A percentile compares a stretch with the other conserved stretches of the same genome.
phyloP scores from a whole-genome alignment of 2,113 vertebrate species.

The Bubo blakistoni region DNA sequence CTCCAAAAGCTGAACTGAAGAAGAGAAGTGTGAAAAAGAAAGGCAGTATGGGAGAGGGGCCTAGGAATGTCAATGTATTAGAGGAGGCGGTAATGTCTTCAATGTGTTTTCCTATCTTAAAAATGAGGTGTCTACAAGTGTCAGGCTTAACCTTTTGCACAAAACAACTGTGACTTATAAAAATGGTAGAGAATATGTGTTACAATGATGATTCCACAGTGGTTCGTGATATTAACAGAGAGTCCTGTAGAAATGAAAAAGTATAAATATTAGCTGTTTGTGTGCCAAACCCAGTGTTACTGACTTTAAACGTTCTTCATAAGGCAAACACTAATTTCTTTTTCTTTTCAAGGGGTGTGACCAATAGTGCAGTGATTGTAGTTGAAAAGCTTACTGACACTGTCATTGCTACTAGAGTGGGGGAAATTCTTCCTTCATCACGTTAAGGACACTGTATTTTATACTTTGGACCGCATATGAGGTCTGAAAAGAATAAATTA shows the following conservation, averaged over 20 bases:
- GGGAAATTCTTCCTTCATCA: not conserved
- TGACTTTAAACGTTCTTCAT: not conserved
- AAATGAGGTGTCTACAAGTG: conserved; percentile 14
- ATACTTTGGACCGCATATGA: not conserved
- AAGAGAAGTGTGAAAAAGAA: not conserved
- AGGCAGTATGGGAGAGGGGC: not conserved
- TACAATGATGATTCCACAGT: not conserved
- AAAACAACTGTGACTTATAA: conserved; percentile 1
- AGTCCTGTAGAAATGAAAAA: not conserved
- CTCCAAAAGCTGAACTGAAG: not conserved
- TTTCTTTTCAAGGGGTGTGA: not conserved
- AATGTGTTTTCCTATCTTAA: not conserved
- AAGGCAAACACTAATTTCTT: not conserved
- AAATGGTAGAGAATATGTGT: not conserved
- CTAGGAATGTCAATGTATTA: not conserved
- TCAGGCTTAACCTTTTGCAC: conserved; percentile 17
- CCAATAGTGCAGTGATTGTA: not conserved
- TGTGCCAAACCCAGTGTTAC: not conserved
- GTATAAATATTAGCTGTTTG: not conserved
- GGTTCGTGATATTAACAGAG: not conserved
- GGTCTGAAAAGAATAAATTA: not conserved
- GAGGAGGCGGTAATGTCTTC: conserved; percentile 9
- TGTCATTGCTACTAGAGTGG: not conserved
- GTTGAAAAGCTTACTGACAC: not conserved
- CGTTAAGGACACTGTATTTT: not conserved